Evolutionary conservation across 2,888 invertebrate genomes (phyloP).

Genomic region (Agrilus mali): DNA sequence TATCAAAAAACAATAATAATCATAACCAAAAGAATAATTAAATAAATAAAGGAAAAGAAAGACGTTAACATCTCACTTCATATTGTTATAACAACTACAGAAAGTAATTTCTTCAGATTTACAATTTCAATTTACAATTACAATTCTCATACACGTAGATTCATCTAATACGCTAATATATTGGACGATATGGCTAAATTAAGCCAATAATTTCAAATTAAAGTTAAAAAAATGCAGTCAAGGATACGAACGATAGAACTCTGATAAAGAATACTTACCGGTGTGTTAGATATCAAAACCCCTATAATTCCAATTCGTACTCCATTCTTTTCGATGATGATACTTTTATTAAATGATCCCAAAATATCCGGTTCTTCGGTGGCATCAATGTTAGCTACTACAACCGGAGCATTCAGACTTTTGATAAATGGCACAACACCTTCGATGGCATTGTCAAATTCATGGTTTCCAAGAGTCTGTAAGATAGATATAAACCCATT

Average conservation of each 20-base stretch:
- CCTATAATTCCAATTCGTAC: slow-evolving; percentile 69
- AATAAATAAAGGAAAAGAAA: background rate
- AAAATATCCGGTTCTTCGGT: slow-evolving; percentile 50
- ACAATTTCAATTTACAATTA: too few relatives aligned
- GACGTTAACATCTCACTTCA: background rate
- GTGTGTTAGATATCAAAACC: slow-evolving; percentile 54
- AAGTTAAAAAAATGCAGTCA: too few relatives aligned
- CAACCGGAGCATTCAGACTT: slow-evolving; percentile 48
- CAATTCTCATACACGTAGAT: too few relatives aligned
- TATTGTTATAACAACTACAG: too few relatives aligned
- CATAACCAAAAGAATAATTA: background rate
- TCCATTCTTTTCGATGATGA: slow-evolving; percentile 46
- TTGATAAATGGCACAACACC: slow-evolving; percentile 62
- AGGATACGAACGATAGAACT: too few relatives aligned
- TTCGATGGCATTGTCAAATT: slow-evolving; percentile 65
- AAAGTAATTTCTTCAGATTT: too few relatives aligned
- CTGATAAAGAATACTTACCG: slow-evolving; percentile 33
- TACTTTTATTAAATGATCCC: slow-evolving; percentile 49
- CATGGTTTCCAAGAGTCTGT: slow-evolving; percentile 76
- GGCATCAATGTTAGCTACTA: slow-evolving; percentile 67
- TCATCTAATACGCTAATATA: too few relatives aligned
- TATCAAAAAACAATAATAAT: slow-evolving; percentile 7
- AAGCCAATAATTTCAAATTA: too few relatives aligned
- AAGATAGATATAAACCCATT: slow-evolving; percentile 8
- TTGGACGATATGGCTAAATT: too few relatives aligned